Base-by-base conservation (phyloP, 2,797 vertebrate species). In the Gymnoscopelus microlampas region DNA sequence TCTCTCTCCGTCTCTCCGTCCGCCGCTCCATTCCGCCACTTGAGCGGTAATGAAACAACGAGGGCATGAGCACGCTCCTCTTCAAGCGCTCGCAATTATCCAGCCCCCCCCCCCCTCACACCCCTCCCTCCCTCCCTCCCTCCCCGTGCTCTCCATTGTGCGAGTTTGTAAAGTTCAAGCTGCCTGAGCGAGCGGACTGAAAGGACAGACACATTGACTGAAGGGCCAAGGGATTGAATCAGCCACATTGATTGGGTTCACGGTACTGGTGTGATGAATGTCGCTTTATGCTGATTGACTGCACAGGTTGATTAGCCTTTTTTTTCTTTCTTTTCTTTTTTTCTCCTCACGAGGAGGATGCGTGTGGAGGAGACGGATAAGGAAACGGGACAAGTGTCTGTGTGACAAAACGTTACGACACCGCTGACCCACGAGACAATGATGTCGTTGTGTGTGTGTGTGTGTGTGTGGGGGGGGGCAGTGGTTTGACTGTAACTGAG, bases 21-120 rank as follows among this genome's bases (percentile, higher is more conserved):
- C 39, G 73, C 73, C 69, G 70, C 61, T 71, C 82, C 66, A 14
- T 82, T 83, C 69, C 75, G 80, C 78, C 76, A 78, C 89, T 87
- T 78, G 71, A 87, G 71, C 83, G 76, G 73, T 87, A 85, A 90
- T 86, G 81, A 87, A 85, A 89, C 82, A 87, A 87, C 79, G 78
- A 76, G 82, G 77, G 79, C 81, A 71, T 73, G 68, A 44, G 9
- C 39, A 44, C 66, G 56, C 73, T 84, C 70, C 65, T 66, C 61
- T 73, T 76, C 70, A 70, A 60, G 61, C 66, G 49, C 39, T 68
- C 7, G 51, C 71, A 80, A 79, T 83, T 83, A 87, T 84, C 72
- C 59, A n/a, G 74, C 70, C 67, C 57, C 1, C 55, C 47, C 49
- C 39, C 54, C 60, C 49, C 53, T 60, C 39, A 44, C 39, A 7